Conservation (phyloP, 2,113 vertebrate genomes). For the Grantiella picta region DNA sequence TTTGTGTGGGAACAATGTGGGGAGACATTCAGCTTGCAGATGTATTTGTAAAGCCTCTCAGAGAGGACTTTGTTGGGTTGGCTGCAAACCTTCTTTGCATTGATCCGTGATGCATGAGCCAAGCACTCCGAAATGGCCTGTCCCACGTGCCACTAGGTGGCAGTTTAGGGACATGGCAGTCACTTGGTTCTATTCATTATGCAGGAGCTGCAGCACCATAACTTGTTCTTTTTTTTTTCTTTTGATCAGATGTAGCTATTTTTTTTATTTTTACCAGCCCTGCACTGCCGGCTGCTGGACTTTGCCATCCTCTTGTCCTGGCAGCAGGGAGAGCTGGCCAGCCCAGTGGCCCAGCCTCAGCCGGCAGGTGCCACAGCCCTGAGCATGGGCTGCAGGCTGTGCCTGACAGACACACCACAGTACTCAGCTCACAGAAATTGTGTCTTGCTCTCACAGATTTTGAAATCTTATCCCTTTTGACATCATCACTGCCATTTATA, state of each 20-base stretch:
- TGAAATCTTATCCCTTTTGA: not conserved
- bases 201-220: not conserved
- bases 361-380: not conserved
- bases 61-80: not conserved
- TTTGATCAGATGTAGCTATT: not conserved
- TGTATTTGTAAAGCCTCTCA: not conserved
- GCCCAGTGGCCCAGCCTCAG: not conserved
- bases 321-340: not conserved
- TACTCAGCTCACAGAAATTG: not conserved
- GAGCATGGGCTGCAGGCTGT: not conserved
- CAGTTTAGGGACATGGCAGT: conserved; percentile 65
- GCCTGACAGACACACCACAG: not conserved
- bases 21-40: not conserved
- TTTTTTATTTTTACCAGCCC: not conserved
- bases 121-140: accelerated
- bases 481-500: not conserved
- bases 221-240: not conserved
- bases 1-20: not conserved
- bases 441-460: not conserved
- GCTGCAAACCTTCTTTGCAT: not conserved
- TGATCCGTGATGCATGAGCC: accelerated
- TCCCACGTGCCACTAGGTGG: conserved; percentile 72
- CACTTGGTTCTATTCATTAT: not conserved
- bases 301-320: not conserved
- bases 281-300: not conserved